Evolutionary conservation across 2,888 invertebrate species (phyloP), one percentile per base, ranked within the genome.

Genomic region (Eumacrocentrus americanus): DNA sequence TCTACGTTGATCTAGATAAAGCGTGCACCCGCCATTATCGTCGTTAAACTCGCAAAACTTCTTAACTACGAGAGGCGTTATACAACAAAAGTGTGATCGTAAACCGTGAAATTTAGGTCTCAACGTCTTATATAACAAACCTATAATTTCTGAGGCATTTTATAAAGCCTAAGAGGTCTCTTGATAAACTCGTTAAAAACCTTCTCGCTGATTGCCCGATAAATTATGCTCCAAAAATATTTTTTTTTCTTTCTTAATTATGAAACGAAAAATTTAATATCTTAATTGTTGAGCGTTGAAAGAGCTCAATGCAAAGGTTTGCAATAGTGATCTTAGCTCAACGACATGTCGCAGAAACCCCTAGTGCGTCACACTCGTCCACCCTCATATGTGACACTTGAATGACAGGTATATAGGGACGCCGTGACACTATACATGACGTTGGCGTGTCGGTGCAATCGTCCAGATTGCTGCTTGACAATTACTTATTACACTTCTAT

Each of bases 321-420:
- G 42, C 44, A 44, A 37, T 51, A 47, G 47, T 55, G 53, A 42
- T 53, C 48, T 47, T 42, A 37, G 51, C n/a, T n/a, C n/a, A n/a
- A n/a, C n/a, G 14, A 42, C 47, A 52, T 54, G 29, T 42, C 44
- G 60, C 48, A 60, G 60, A 29, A 9, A 29, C 29, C 60, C 51
- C 34, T 50, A 52, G 60, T 56, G 54, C 40, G 56, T 42, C n/a
- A n/a, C n/a, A n/a, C n/a, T n/a, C 48, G 18, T 60, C 48, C 40
- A 29, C 58, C 46, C 69, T 66, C 62, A 65, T 62, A 61, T 65
- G 67, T 70, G 75, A 77, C 78, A 77, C 68, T 72, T 78, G 79
- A 79, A 72, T 77, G 78, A 76, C 78, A 75, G 72, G 71, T 71
- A 68, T 67, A 67, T 69, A 63, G 76, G 74, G 75, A 74, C 69